Evolutionary conservation across 2,797 vertebrate genomes (phyloP), one percentile per base, ranked within the genome.

Genomic region (Sparidentex hasta): DNA sequence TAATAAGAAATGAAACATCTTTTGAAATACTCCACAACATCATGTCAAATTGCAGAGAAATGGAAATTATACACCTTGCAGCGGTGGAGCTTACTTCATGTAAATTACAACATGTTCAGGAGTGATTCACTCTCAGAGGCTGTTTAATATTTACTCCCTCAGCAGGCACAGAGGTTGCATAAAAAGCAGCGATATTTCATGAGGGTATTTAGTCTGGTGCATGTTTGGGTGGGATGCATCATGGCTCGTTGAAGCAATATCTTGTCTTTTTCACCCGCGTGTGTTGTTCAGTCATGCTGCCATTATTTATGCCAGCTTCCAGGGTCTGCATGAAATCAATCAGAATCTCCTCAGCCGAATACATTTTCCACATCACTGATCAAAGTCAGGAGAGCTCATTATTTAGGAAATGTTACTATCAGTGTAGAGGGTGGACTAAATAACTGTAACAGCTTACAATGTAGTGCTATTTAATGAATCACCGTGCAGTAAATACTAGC

Each of bases 251-350:
- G 56, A 58, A 87, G 73, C 82, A 58, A 64, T 50, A 78, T 74
- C 74, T 61, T 73, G 58, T 81, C 81, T 75, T 68, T 59, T 73
- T 77, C 71, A 56, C 70, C 78, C 56, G 67, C 21, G 1, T 76
- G 76, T 75, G 74, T 70, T 64, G 67, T 81, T 84, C 72, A 82
- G 70, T 80, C 90, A 81, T 78, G 68, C 70, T 78, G 70, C 69
- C 58, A 73, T 82, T 86, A 76, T 76, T 90, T 75, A 76, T 78
- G 62, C 71, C 43, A 8, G 80, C 65, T 84, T 79, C 20, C 43
- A 73, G 71, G 64, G 52, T 71, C 80, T 86, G 65, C 50, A 14
- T 85, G 74, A 86, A 87, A 84, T 89, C 84, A 83, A 65, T 88
- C 80, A 59, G 67, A 78, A 76, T 80, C 72, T 76, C 47, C 55